Base-by-base conservation (phyloP, 2,113 vertebrate species). In the Zingel zingel region DNA sequence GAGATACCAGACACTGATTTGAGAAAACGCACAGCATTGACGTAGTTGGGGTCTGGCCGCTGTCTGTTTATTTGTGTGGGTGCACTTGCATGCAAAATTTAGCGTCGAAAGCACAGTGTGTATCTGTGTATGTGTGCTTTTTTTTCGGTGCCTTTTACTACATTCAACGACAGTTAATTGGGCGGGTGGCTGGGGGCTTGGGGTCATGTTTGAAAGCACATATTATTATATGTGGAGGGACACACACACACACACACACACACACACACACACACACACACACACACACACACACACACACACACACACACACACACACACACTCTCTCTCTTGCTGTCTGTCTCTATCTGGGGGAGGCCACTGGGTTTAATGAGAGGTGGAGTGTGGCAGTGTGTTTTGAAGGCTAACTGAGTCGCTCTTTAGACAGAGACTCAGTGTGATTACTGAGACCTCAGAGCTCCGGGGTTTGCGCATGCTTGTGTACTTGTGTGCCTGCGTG, bases 281-380 rank as follows among this genome's bases (percentile, higher is more conserved):
- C 33, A 43, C 39, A 9, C 36, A 39, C 36, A 39, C 36, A 39
- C 36, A 9, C 36, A 39, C 39, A 39, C 8, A 39, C 39, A 39
- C 8, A 43, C 39, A 10, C 10, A 43, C 9, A 10, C 39, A 43
- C 6, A 33, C 88, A 77, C 87, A 86, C 87, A 79, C 76, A 77
- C 62, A 16, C 71, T 68, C 64, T 57, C 4, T 57, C 5, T 39
- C 39, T 39, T 39, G 39, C 39, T 39, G 39, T 39, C 39, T 10
- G 25, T 68, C 25, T 36, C 25, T 30, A 19, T 68, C 51, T 23
- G 58, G 67, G 65, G 84, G 74, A 93, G 92, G 89, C 92, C 93
- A 91, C 47, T 15, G 88, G 77, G 93, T 94, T 92, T 90, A 91
- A 86, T 81, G 85, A 89, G 89, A 92, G 87, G 65, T 91, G 89